phyloP scores from a whole-genome alignment of 53 echinoderm and acorn worm species.

The Echinarachnius parma region DNA sequence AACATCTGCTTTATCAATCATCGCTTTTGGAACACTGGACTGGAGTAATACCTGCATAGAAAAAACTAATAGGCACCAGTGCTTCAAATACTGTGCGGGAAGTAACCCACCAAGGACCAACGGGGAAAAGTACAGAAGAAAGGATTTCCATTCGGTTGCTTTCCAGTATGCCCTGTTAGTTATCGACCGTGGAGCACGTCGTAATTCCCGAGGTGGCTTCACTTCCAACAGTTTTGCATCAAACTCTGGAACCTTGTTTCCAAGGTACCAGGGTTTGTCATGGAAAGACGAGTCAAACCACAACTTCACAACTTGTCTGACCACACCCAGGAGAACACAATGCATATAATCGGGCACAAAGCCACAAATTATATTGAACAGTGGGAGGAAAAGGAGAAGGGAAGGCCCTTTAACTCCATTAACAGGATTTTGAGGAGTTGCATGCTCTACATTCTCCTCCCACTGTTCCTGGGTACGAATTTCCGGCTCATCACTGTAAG shows the following conservation, averaged over 20 bases:
- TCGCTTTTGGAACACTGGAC: neutral
- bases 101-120: constrained; percentile 5
- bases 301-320: neutral
- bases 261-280: neutral
- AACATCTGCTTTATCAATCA: constrained; percentile 29
- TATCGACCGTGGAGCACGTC: neutral
- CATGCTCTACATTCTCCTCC: neutral
- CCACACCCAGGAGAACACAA: constrained; percentile 1
- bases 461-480: constrained; percentile 18
- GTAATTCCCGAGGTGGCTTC: neutral
- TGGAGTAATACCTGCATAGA: constrained; percentile 7
- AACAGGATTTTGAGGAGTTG: neutral
- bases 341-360: constrained; percentile 15
- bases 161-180: constrained; percentile 41
- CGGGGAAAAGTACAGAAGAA: neutral
- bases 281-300: neutral
- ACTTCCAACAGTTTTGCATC: neutral
- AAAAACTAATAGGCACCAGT: constrained; percentile 36
- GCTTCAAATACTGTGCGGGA: neutral
- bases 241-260: neutral
- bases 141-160: constrained; percentile 4
- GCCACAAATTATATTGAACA: constrained; percentile 22
- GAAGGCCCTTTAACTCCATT: constrained; percentile 37
- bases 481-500: constrained; percentile 19
- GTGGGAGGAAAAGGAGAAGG: constrained; percentile 18